A percentile compares a stretch with the other conserved stretches of the same genome.
Evolutionary conservation across 1,140 invertebrate genomes (phyloP).

Genomic region (Conus betulinus): DNA sequence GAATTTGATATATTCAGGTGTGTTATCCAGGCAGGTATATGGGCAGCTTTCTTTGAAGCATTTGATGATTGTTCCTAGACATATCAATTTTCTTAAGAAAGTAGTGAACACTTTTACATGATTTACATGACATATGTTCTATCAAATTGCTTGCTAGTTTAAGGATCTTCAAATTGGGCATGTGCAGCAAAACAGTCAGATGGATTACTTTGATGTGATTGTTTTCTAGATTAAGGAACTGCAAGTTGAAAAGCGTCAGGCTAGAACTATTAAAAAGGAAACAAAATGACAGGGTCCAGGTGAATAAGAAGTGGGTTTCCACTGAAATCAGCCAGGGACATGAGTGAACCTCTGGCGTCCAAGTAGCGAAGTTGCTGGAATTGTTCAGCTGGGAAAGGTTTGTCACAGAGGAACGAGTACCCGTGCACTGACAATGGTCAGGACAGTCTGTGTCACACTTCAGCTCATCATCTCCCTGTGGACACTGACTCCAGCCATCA

Average conservation of each 20-base stretch:
- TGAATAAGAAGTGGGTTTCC: background rate
- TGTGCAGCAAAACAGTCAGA: background rate
- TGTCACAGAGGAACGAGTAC: conserved; percentile 1
- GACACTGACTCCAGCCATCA: conserved; percentile 38
- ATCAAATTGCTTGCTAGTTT: background rate
- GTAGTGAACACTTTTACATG: background rate
- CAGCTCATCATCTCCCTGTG: conserved; percentile 34
- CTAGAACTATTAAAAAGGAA: background rate
- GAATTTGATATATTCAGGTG: background rate
- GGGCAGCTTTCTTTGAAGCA: background rate
- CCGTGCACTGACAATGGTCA: conserved; percentile 14
- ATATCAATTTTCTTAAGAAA: background rate
- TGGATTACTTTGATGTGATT: conserved; percentile 9
- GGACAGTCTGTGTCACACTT: conserved; percentile 29
- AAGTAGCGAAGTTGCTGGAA: conserved; percentile 6
- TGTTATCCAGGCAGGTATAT: background rate
- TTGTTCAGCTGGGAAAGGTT: background rate
- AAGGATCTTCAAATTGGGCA: background rate
- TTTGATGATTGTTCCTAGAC: too few relatives aligned
- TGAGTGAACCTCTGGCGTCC: background rate
- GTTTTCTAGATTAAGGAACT: conserved; percentile 18
- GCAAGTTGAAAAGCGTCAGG: background rate
- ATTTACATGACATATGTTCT: background rate
- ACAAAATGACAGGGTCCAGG: conserved; percentile 23
- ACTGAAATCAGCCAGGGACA: conserved; percentile 1